Evolutionary conservation across 2,113 vertebrate genomes (phyloP).

Genomic region (Grammomys dolichurus): DNA sequence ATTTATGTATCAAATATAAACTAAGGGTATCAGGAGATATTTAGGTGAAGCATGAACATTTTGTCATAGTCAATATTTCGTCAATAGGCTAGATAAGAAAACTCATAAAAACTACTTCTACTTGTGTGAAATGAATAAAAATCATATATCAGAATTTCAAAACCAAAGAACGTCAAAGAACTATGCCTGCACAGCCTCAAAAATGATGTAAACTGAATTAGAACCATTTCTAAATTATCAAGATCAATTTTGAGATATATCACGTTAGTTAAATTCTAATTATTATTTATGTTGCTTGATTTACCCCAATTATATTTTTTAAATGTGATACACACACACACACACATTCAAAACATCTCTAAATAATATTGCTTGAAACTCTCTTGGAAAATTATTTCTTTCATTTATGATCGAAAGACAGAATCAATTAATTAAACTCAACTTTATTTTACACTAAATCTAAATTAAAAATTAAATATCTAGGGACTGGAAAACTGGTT

Average conservation of each 20-base stretch:
- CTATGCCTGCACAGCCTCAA: constrained; percentile 2
- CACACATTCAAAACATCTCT: constrained; percentile 30
- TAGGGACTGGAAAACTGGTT: neutral
- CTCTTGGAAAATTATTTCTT: neutral
- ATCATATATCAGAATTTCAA: neutral
- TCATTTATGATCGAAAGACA: constrained; percentile 20
- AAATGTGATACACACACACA: neutral
- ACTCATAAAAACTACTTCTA: constrained; percentile 68
- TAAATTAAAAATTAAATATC: neutral
- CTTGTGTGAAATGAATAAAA: neutral
- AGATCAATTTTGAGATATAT: constrained; percentile 29
- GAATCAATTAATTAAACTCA: neutral
- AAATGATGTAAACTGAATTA: constrained; percentile 4
- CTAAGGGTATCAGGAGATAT: constrained; percentile 88
- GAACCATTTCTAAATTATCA: neutral
- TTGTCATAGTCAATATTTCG: constrained; percentile 91
- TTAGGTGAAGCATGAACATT: constrained; percentile 88
- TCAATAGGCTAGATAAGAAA: constrained; percentile 90
- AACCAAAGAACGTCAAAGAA: constrained; percentile 31
- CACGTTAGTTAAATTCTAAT: neutral
- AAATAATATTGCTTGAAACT: constrained; percentile 13
- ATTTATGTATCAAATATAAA: constrained; percentile 84
- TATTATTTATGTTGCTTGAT: neutral
- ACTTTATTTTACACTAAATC: neutral
- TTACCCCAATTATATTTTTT: neutral